phyloP scores from a whole-genome alignment of 92 coral and sea anemone species.

The Diadumene lineata region DNA sequence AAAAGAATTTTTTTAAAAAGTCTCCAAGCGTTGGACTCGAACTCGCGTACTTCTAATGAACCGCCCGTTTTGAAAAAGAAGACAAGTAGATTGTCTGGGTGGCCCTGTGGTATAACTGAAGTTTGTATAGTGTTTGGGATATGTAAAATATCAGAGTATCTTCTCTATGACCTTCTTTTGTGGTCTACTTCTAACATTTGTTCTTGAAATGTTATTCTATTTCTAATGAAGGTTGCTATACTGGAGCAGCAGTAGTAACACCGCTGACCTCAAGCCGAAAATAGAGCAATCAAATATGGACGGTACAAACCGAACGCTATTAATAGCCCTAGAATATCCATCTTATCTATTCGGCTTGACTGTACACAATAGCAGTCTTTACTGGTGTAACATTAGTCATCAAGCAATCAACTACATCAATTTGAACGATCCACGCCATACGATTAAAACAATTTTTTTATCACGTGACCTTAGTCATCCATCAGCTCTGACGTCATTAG shows the following conservation, averaged over 20 bases:
- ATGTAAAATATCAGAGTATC: no score
- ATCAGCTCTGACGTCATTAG: slow-evolving; percentile 9
- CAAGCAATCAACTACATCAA: slow-evolving; percentile 20
- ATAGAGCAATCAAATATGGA: slow-evolving; percentile 49
- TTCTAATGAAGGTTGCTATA: slow-evolving; percentile 17
- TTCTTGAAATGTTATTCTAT: no score
- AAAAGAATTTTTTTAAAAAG: no score
- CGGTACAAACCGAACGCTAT: slow-evolving; percentile 28
- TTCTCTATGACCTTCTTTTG: no score
- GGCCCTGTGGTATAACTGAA: no score
- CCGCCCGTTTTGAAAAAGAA: no score
- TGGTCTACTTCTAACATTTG: no score
- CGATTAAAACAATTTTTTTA: neutral
- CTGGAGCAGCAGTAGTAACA: slow-evolving; percentile 10
- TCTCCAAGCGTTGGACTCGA: no score
- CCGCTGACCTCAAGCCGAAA: slow-evolving; percentile 11
- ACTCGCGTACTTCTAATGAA: no score
- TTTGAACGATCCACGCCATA: slow-evolving; percentile 1
- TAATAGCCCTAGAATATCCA: neutral
- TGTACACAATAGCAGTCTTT: slow-evolving; percentile 38
- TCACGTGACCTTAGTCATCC: neutral
- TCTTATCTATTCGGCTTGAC: slow-evolving; percentile 38
- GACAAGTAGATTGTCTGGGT: no score
- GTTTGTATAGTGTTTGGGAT: no score
- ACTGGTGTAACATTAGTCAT: slow-evolving; percentile 58